Evolutionary conservation across 2,888 invertebrate species (phyloP).

Genomic region (Serrognathus titanus): DNA sequence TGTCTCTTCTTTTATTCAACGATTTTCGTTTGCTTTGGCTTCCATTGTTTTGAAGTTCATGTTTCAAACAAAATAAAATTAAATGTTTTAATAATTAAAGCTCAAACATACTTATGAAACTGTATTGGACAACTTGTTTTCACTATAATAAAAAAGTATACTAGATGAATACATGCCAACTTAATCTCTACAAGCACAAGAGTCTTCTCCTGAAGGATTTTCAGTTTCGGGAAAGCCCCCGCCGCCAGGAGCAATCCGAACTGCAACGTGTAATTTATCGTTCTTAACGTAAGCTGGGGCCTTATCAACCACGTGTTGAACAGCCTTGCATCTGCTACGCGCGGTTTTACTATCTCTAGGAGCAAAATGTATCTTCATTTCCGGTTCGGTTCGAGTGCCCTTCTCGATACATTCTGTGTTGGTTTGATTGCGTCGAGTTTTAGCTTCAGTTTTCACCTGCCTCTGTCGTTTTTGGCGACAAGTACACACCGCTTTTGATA

Average conservation of each 20-base stretch:
- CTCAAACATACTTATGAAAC: too few relatives aligned
- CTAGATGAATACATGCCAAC: neutral
- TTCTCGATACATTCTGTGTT: neutral
- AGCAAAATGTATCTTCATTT: constrained; percentile 8
- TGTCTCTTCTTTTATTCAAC: too few relatives aligned
- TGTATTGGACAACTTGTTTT: too few relatives aligned
- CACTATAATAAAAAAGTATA: too few relatives aligned
- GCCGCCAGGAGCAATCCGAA: constrained; percentile 6
- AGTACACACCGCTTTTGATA: too few relatives aligned
- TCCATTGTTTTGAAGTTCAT: too few relatives aligned
- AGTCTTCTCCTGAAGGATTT: constrained; percentile 3
- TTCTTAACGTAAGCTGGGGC: neutral
- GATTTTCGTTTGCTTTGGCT: too few relatives aligned
- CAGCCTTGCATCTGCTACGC: constrained; percentile 1
- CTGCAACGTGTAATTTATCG: constrained; percentile 8
- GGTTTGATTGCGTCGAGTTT: too few relatives aligned
- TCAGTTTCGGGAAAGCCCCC: neutral
- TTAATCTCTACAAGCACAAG: neutral
- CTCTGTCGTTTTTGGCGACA: too few relatives aligned
- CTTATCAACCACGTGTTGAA: constrained; percentile 2
- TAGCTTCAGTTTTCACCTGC: too few relatives aligned
- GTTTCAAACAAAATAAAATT: too few relatives aligned
- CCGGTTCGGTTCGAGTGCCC: constrained; percentile 9
- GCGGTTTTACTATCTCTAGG: neutral
- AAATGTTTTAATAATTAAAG: too few relatives aligned